Base-by-base conservation (phyloP, 1,140 invertebrate species). In the Drosophila teissieri region DNA sequence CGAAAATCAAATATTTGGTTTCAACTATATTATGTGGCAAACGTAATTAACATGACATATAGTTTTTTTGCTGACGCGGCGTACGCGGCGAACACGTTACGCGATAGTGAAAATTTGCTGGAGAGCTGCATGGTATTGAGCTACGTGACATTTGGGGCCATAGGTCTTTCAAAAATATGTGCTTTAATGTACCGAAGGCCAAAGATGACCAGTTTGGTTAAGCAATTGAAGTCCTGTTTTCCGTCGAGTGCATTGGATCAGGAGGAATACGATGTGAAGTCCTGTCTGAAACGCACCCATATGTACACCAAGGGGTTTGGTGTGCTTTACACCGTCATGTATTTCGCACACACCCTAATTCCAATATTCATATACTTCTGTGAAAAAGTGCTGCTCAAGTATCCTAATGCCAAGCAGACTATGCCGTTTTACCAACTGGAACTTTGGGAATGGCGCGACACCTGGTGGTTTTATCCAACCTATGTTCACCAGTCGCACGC, bases 51-150 rank as follows among this genome's bases (percentile, higher is more conserved):
- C 46, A 5, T 78, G n/a, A 58, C 5, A 53, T 7, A 19, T 77
- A 10, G 11, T 45, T 4, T 11, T 88, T 0, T 8, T 0, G 27
- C 54, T 6, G 73, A 79, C 37, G 2, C 70, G 0, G 1, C 3
- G 4, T 73, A 22, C 54, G 24, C 61, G 0, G 15, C 49, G 0
- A 10, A 42, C 7, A 39, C 48, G 1, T 39, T 78, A 5, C 46
- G n/a, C 11, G 68, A 70, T 4, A 40, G 14, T 10, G 64, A 70
- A 4, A 51, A 75, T 45, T 79, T 88, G 4, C 15, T 88, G 2
- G 74, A 88, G 10, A 65, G 72, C 44, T 88, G 74, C 10, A 78
- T 81, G 54, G 67, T 74, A 11, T 36, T 81, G 27, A 53, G 68
- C 15, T 91, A 84, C 40, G 42, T 70, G 10, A 80, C 67, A 4